Conservation (phyloP, 2,888 invertebrate species). For the Lasioglossum leucozonium region DNA sequence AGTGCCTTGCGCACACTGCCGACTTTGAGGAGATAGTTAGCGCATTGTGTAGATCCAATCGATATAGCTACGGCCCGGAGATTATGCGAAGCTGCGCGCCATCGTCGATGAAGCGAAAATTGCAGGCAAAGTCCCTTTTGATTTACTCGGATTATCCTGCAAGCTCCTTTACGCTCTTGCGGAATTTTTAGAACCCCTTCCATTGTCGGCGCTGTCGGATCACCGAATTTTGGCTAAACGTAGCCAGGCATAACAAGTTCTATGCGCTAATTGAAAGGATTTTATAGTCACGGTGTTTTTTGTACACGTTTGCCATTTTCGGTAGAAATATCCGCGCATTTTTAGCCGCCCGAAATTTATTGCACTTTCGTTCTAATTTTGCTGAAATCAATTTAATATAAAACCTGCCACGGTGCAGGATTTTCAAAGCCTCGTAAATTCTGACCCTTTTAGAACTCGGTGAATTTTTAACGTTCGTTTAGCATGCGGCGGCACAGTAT, state of each 20-base stretch:
- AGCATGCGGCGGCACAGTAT: background rate
- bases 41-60: background rate
- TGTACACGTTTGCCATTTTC: too few species aligned
- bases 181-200: background rate
- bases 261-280: background rate
- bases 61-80: background rate
- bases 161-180: background rate
- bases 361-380: background rate
- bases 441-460: background rate
- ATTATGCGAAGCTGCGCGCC: background rate
- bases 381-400: background rate
- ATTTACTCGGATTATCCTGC: background rate
- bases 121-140: too few species aligned
- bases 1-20: background rate
- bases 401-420: background rate
- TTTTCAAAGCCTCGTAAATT: background rate
- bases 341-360: too few species aligned
- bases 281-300: too few species aligned
- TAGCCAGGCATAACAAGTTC: background rate
- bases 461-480: background rate
- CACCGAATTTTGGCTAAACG: background rate
- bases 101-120: too few species aligned
- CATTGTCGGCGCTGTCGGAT: background rate
- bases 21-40: background rate
- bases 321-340: too few species aligned